Evolutionary conservation across 1,140 invertebrate genomes (phyloP).

Genomic region (Nylanderia fulva): DNA sequence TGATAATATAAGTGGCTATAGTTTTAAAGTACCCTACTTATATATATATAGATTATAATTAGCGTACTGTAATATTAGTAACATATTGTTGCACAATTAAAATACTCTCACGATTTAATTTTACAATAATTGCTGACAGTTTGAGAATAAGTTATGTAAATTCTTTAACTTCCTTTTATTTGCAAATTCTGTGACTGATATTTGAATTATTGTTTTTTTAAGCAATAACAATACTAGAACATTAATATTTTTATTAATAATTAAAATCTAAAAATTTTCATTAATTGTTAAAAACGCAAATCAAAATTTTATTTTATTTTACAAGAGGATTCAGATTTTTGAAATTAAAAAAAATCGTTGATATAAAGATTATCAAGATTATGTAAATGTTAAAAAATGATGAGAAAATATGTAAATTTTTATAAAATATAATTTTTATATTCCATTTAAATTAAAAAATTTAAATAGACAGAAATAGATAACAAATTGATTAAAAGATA

Average conservation of each 20-base stretch:
- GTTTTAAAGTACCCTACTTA: not conserved
- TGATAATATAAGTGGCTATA: conserved; percentile 35
- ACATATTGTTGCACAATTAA: not conserved
- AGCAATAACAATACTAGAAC: not conserved
- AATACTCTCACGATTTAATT: not conserved
- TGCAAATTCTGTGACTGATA: not conserved
- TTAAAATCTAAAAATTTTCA: conserved; percentile 25
- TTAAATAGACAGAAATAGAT: not conserved
- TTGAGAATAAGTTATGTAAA: not conserved
- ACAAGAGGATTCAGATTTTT: not conserved
- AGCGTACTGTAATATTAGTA: too few species aligned
- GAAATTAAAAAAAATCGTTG: too few species aligned
- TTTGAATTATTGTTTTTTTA: not conserved
- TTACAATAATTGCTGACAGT: not conserved
- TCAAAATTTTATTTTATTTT: not conserved
- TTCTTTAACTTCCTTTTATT: not conserved
- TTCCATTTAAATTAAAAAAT: conserved; percentile 22
- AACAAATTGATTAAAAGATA: conserved; percentile 24
- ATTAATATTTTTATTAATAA: conserved; percentile 5
- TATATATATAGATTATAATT: conserved; percentile 10
- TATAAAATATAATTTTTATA: too few species aligned
- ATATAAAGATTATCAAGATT: too few species aligned
- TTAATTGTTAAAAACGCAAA: conserved; percentile 47
- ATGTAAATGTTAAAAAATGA: not conserved
- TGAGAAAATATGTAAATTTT: not conserved